Conservation (phyloP, 2,797 vertebrate species). For the Eulemur mongoz region DNA sequence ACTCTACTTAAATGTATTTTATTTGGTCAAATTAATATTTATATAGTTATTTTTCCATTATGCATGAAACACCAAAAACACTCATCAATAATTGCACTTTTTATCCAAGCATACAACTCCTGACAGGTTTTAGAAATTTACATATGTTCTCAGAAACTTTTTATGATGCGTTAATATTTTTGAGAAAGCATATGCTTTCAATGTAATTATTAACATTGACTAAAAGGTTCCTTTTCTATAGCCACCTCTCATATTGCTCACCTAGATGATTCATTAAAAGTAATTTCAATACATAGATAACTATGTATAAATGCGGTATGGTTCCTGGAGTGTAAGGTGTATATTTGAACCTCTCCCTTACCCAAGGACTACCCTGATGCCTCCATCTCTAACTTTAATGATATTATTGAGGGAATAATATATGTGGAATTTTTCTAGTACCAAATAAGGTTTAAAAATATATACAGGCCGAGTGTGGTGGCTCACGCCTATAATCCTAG, state of each 20-base stretch:
- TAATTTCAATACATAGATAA: background rate
- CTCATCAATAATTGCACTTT: background rate
- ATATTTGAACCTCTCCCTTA: background rate
- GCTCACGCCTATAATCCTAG: too few relatives aligned
- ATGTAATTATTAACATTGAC: constrained; percentile 42
- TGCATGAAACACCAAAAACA: constrained; percentile 21
- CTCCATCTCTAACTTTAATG: background rate
- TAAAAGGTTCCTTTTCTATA: background rate
- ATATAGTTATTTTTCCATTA: constrained; percentile 36
- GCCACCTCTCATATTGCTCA: background rate
- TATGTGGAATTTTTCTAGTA: background rate
- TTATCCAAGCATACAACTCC: constrained; percentile 10
- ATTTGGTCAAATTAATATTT: constrained; percentile 56
- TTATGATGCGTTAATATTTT: constrained; percentile 25
- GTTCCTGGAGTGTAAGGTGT: background rate
- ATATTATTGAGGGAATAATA: background rate
- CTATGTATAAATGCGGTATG: background rate
- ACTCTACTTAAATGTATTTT: constrained; percentile 45
- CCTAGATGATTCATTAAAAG: constrained; percentile 9
- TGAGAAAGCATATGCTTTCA: constrained; percentile 28
- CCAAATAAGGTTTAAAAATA: constrained; percentile 27
- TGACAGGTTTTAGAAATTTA: constrained; percentile 52
- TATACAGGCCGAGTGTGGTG: background rate
- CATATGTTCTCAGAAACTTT: constrained; percentile 25
- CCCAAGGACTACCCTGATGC: background rate